Evolutionary conservation across 2,797 vertebrate species (phyloP).

Genomic region (Macrochelys suwanniensis): DNA sequence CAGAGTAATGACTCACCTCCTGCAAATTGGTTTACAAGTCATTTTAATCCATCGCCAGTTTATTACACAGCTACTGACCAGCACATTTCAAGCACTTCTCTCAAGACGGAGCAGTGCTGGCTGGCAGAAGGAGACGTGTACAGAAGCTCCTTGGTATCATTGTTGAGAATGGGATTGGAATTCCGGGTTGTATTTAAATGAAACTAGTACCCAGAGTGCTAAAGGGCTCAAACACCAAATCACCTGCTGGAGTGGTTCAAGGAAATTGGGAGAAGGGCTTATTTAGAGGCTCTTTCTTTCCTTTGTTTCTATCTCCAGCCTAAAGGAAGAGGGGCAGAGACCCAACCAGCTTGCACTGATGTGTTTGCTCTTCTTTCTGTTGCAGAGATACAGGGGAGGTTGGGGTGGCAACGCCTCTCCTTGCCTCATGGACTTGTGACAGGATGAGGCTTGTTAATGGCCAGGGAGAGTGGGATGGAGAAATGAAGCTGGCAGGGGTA

Average conservation of each 20-base stretch:
- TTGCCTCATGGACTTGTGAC: neutral
- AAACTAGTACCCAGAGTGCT: fast-evolving
- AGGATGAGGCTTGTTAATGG: neutral
- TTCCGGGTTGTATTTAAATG: neutral
- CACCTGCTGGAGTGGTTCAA: neutral
- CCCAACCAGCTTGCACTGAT: fast-evolving
- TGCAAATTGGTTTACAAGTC: slow-evolving; percentile 67
- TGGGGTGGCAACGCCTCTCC: fast-evolving
- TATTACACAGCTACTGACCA: slow-evolving; percentile 14
- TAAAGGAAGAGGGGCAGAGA: neutral
- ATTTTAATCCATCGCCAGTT: slow-evolving; percentile 38
- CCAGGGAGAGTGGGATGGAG: neutral
- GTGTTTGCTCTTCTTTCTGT: neutral
- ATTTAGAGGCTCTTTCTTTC: fast-evolving
- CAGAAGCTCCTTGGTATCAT: neutral
- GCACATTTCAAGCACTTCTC: neutral
- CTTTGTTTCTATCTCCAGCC: neutral
- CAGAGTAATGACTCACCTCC: slow-evolving; percentile 53
- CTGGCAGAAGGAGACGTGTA: neutral
- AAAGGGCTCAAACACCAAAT: neutral
- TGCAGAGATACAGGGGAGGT: fast-evolving
- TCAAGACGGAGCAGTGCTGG: neutral
- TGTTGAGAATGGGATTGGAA: neutral
- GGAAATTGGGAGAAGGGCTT: neutral
- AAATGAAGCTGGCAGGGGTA: too few relatives aligned